These are phyloP conservation scores for Drosophila orena DNA, from an alignment of 1,140 invertebrate genomes.

Conservation along the genomic window DNA sequence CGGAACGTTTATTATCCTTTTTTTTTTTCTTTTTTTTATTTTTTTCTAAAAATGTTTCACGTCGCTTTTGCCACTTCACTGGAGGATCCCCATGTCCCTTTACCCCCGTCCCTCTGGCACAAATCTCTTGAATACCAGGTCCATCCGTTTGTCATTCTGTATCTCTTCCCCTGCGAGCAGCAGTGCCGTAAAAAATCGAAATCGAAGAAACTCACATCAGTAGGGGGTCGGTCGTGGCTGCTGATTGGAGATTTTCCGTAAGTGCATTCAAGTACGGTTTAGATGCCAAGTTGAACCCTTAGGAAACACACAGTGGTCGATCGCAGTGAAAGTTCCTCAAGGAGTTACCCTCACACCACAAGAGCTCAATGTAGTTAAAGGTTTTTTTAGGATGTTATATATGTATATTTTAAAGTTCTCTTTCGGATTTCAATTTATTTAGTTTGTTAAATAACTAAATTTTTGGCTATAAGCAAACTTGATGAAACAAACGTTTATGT, in stretches of 20 bases:
- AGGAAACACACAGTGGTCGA: slow-evolving; percentile 41
- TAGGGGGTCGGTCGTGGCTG: slow-evolving; percentile 72
- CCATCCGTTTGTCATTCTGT: slow-evolving; percentile 4
- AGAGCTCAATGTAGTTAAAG: no score
- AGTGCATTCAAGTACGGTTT: slow-evolving; percentile 67
- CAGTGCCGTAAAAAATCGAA: slow-evolving; percentile 19
- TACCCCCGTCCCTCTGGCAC: slow-evolving; percentile 1
- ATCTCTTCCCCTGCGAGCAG: slow-evolving; percentile 18
- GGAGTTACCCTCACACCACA: background rate
- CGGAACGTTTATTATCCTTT: slow-evolving; percentile 39
- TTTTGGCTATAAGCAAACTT: no score
- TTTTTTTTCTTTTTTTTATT: slow-evolving; percentile 2
- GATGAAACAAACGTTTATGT: no score
- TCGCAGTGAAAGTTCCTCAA: background rate
- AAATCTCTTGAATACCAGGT: slow-evolving; percentile 61
- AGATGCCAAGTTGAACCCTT: slow-evolving; percentile 32
- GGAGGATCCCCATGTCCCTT: slow-evolving; percentile 1
- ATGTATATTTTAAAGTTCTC: no score
- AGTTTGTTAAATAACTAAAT: no score
- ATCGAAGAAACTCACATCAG: slow-evolving; percentile 59
- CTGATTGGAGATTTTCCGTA: slow-evolving; percentile 76
- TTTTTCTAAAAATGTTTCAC: slow-evolving; percentile 52
- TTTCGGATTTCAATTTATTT: no score
- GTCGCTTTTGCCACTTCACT: slow-evolving; percentile 70
- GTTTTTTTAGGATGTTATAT: no score